These are phyloP conservation scores for Eucidaris tribuloides DNA, from an alignment of 35 echinoderm and acorn worm genomes.

Conservation along the genomic window DNA sequence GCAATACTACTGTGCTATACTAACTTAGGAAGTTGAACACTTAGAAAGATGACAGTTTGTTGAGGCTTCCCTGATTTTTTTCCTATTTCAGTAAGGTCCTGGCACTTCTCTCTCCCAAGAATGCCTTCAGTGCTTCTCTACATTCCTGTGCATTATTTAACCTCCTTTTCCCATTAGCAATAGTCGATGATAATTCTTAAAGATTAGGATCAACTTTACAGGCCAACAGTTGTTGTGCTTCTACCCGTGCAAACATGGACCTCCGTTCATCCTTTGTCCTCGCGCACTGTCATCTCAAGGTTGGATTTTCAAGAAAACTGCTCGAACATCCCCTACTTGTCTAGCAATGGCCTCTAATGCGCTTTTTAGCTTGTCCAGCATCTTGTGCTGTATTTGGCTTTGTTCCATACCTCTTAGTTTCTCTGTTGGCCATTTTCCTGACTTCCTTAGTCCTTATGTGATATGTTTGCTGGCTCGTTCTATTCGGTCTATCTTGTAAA, in stretches of 20 bases:
- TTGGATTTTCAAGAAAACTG: background rate
- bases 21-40: background rate
- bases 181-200: background rate
- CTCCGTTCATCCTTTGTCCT: background rate
- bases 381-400: no score
- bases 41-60: background rate
- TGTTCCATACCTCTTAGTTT: no score
- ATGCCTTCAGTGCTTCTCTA: slow-evolving; percentile 3
- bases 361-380: no score
- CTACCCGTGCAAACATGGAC: background rate
- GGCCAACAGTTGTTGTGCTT: background rate
- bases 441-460: no score
- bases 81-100: background rate
- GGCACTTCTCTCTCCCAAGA: slow-evolving; percentile 11
- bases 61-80: background rate
- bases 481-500: no score
- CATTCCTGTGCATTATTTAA: slow-evolving; percentile 20
- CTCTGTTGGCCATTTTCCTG: no score
- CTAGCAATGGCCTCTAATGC: background rate
- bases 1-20: background rate
- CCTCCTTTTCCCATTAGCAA: slow-evolving; percentile 1
- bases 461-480: no score
- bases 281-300: background rate
- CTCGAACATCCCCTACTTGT: background rate
- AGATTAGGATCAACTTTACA: background rate